phyloP scores from a whole-genome alignment of 1,140 invertebrate species.

The Pemphigus obesinymphae region DNA sequence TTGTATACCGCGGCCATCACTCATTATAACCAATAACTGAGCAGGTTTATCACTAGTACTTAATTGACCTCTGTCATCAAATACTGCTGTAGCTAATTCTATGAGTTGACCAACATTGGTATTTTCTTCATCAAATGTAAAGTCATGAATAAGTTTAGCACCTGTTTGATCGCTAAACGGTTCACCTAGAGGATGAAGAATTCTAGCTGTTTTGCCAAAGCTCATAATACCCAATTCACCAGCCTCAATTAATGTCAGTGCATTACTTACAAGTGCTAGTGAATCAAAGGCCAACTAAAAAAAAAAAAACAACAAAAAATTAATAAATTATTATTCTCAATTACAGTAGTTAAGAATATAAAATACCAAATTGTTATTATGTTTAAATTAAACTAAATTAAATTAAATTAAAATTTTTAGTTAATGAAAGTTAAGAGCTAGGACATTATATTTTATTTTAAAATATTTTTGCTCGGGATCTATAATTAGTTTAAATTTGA shows the following conservation, averaged over 20 bases:
- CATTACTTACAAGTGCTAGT: constrained; percentile 84
- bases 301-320: neutral
- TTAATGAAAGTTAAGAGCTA: too few relatives aligned
- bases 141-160: constrained; percentile 66
- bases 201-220: constrained; percentile 80
- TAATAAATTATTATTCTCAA: neutral
- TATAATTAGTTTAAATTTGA: too few relatives aligned
- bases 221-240: constrained; percentile 87
- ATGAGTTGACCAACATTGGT: constrained; percentile 76
- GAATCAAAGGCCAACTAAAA: constrained; percentile 84
- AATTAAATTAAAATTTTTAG: too few relatives aligned
- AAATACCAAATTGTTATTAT: too few relatives aligned
- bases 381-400: too few relatives aligned
- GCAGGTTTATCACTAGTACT: constrained; percentile 59
- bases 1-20: constrained; percentile 89
- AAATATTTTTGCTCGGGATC: too few relatives aligned
- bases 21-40: constrained; percentile 87
- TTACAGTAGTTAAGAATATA: too few relatives aligned
- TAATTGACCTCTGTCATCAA: constrained; percentile 54
- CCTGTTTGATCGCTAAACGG: constrained; percentile 79
- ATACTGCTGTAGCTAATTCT: constrained; percentile 68
- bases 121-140: constrained; percentile 75
- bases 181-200: constrained; percentile 81
- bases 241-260: constrained; percentile 86
- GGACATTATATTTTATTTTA: too few relatives aligned